Base-by-base conservation (phyloP, 2,888 invertebrate genomes). In the Philereme transversata region DNA sequence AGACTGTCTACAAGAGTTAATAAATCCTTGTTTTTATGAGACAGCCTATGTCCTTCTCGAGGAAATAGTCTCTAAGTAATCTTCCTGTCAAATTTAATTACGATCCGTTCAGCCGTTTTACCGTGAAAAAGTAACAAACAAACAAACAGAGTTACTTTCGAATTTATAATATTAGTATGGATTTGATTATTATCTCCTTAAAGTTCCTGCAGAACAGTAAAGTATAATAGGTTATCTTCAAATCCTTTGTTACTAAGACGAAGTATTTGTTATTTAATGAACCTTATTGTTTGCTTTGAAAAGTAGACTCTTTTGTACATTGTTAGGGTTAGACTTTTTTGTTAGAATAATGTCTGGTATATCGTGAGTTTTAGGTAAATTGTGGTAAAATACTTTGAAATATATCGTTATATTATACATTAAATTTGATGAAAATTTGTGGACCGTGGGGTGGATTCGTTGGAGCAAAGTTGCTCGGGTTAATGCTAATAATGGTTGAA, bases 1-100 rank as follows among this genome's bases (percentile, higher is more conserved):
- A 62, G 62, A 55, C 58, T 33, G 55, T 58, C 62, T 62, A 62
- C 62, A 48, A 58, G 47, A 44, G 34, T 47, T 53, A 51, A 55
- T 62, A 62, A 55, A 62, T 62, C 54, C 47, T 54, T 46, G 50
- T 61, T 56, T 51, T 51, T 51, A n/a, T n/a, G n/a, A n/a, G n/a
- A n/a, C n/a, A n/a, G n/a, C n/a, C n/a, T n/a, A n/a, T n/a, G n/a
- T n/a, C n/a, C n/a, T n/a, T n/a, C n/a, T n/a, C n/a, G n/a, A n/a
- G n/a, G n/a, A n/a, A n/a, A n/a, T n/a, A n/a, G n/a, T n/a, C n/a
- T n/a, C n/a, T n/a, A n/a, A n/a, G n/a, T n/a, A n/a, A n/a, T n/a
- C n/a, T n/a, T n/a, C n/a, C n/a, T n/a, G n/a, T n/a, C n/a, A n/a
- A n/a, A n/a, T n/a, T n/a, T n/a, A n/a, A n/a, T n/a, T n/a, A n/a